These are phyloP conservation scores for Nyctalus aviator DNA, from an alignment of 2,797 vertebrate species.

Conservation along the genomic window DNA sequence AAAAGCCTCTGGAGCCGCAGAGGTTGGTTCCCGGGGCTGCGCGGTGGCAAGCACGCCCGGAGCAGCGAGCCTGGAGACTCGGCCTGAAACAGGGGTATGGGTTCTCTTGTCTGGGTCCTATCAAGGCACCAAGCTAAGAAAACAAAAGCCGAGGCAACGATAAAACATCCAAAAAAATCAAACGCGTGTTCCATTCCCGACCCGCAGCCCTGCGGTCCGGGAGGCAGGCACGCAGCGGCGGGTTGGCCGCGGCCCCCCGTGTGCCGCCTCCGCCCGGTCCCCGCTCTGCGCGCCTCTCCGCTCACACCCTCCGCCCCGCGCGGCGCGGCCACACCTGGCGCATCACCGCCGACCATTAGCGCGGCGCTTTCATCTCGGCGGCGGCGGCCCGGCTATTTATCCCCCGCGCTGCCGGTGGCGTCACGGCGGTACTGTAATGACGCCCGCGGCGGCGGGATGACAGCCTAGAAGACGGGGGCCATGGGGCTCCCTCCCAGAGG, in stretches of 20 bases:
- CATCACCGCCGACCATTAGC: slow-evolving; percentile 89
- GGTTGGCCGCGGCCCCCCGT: slow-evolving; percentile 79
- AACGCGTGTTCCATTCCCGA: slow-evolving; percentile 84
- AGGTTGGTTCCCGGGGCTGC: slow-evolving; percentile 77
- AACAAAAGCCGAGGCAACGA: not conserved
- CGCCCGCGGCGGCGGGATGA: slow-evolving; percentile 97
- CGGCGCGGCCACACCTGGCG: slow-evolving; percentile 87
- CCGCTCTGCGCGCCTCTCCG: slow-evolving; percentile 83
- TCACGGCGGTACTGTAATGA: slow-evolving; percentile 97
- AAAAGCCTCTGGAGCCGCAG: slow-evolving; percentile 70
- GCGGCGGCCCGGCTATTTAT: slow-evolving; percentile 94
- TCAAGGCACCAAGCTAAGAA: too few species aligned
- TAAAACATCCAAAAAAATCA: slow-evolving; percentile 77
- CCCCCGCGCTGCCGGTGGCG: slow-evolving; percentile 95
- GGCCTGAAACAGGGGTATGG: too few species aligned
- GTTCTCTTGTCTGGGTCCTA: too few species aligned
- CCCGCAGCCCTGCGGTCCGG: slow-evolving; percentile 82
- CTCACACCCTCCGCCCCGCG: slow-evolving; percentile 89
- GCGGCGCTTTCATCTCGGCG: slow-evolving; percentile 88
- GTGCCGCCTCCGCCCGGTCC: slow-evolving; percentile 76
- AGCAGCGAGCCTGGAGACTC: slow-evolving; percentile 63
- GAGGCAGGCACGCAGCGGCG: slow-evolving; percentile 78
- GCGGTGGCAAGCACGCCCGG: slow-evolving; percentile 73
- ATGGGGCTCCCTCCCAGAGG: slow-evolving; percentile 99
- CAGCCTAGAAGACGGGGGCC: slow-evolving; percentile 96